These are phyloP conservation scores for Eremophila alpestris DNA, from an alignment of 2,797 vertebrate genomes.

Conservation along the genomic window DNA sequence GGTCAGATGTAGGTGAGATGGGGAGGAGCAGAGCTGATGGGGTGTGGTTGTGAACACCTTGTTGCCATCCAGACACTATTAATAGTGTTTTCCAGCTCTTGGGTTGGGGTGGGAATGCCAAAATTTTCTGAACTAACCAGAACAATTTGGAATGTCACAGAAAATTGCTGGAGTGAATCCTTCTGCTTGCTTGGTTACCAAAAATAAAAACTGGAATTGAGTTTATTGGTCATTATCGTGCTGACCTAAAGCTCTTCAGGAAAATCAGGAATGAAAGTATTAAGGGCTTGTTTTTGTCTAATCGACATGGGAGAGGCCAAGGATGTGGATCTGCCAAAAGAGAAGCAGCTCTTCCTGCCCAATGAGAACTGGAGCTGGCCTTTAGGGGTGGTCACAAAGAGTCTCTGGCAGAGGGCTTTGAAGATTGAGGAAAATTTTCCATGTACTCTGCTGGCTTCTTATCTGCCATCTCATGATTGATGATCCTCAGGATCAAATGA, in stretches of 20 bases:
- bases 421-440: not conserved
- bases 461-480: slow-evolving; percentile 50
- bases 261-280: slow-evolving; percentile 32
- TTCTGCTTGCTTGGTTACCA: not conserved
- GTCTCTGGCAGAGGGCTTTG: not conserved
- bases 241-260: slow-evolving; percentile 5
- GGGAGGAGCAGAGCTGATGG: not conserved
- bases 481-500: slow-evolving; percentile 30
- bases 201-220: not conserved
- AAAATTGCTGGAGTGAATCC: not conserved
- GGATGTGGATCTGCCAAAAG: not conserved
- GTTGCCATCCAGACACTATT: not conserved
- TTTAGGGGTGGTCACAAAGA: not conserved
- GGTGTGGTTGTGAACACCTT: not conserved
- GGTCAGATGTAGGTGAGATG: slow-evolving; percentile 14
- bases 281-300: slow-evolving; percentile 33
- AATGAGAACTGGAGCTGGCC: not conserved
- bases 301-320: not conserved
- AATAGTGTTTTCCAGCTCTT: not conserved
- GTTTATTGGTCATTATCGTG: not conserved
- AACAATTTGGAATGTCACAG: not conserved
- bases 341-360: slow-evolving; percentile 17
- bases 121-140: not conserved
- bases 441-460: slow-evolving; percentile 7
- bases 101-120: not conserved